Conservation (phyloP, 1,140 invertebrate species). For the Bombus affinis region DNA sequence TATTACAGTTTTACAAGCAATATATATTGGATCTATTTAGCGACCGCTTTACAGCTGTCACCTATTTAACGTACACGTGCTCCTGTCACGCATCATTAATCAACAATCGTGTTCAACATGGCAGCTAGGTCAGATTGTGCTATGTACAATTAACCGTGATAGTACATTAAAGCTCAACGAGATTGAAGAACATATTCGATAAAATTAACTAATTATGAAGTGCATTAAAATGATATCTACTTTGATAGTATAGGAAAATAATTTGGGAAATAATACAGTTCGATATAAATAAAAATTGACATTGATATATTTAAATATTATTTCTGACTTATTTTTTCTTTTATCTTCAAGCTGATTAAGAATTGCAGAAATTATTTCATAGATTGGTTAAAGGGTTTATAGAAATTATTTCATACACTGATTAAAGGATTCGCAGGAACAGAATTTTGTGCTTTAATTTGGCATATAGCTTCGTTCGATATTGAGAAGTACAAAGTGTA, state of each 20-base stretch:
- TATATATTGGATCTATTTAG: not conserved
- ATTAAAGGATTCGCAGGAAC: not conserved
- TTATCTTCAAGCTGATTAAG: not conserved
- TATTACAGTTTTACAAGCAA: not conserved
- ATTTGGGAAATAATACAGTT: not conserved
- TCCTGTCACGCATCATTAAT: slow-evolving; percentile 14
- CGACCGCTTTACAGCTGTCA: not conserved
- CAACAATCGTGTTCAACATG: slow-evolving; percentile 9
- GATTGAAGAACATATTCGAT: not conserved
- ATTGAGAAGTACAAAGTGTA: not conserved
- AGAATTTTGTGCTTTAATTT: not conserved
- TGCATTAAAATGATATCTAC: not conserved
- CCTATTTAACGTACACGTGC: slow-evolving; percentile 5
- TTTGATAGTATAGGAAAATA: not conserved
- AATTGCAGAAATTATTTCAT: not conserved
- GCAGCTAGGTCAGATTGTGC: not conserved
- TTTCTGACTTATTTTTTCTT: not conserved
- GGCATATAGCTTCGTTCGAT: not conserved
- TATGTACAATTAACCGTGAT: not conserved
- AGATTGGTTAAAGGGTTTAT: not conserved
- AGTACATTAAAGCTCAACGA: not conserved
- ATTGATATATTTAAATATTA: no score
- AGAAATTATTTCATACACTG: not conserved
- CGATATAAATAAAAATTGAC: not conserved
- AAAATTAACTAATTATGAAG: not conserved